These are phyloP conservation scores for Novumbra hubbsi DNA, from an alignment of 2,797 vertebrate species.

Conservation along the genomic window DNA sequence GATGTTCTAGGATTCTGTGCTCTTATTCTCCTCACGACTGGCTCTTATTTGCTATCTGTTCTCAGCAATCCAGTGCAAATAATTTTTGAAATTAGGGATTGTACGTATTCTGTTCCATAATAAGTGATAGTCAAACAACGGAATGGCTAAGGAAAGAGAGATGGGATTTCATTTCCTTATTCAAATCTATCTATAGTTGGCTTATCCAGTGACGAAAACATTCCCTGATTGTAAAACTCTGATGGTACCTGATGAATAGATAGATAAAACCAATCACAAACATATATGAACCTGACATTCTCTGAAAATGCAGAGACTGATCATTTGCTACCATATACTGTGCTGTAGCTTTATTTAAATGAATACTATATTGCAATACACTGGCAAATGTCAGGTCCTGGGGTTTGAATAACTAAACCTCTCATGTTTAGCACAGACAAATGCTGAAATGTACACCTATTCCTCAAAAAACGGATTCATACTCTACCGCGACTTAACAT, in stretches of 20 bases:
- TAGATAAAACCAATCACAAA: conserved; percentile 29
- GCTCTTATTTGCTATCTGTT: conserved; percentile 86
- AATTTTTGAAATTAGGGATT: conserved; percentile 88
- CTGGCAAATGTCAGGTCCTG: conserved; percentile 24
- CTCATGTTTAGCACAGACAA: background rate
- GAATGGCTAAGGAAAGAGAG: conserved; percentile 75
- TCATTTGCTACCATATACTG: background rate
- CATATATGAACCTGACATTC: conserved; percentile 25
- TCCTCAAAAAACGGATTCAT: too few relatives aligned
- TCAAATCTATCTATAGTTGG: conserved; percentile 77
- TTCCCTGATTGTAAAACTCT: conserved; percentile 22
- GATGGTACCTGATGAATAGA: conserved; percentile 16
- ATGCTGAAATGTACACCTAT: background rate
- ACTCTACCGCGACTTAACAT: background rate
- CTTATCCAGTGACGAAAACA: conserved; percentile 22
- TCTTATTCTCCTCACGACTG: conserved; percentile 53
- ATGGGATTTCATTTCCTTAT: conserved; percentile 86
- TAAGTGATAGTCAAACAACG: conserved; percentile 89
- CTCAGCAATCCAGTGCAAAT: conserved; percentile 87
- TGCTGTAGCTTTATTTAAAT: conserved; percentile 14
- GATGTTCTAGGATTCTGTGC: conserved; percentile 46
- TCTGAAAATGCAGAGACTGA: conserved; percentile 18
- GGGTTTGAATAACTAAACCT: background rate
- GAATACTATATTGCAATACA: conserved; percentile 4
- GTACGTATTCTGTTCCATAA: conserved; percentile 84